Conservation (phyloP, 30 jellyfish, hydroid and myxozoan genomes). For the Mastigias papua region DNA sequence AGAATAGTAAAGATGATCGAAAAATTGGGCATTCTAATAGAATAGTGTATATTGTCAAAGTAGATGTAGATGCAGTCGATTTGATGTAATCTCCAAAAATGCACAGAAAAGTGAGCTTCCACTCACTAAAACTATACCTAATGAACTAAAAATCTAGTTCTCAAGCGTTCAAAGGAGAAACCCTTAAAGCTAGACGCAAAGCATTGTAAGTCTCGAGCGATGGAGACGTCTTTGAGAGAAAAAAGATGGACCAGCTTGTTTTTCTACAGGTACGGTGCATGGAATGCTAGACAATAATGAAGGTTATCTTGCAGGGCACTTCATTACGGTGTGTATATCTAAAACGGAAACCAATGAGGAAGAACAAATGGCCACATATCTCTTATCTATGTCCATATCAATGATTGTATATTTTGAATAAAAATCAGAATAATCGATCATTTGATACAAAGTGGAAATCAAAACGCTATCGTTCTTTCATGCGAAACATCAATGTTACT, state of each 20-base stretch:
- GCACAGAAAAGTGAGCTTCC: no score
- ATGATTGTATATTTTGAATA: not conserved
- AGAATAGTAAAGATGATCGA: not conserved
- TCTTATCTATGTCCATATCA: not conserved
- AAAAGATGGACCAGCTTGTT: not conserved
- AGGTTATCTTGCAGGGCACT: slow-evolving; percentile 12
- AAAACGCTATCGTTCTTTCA: not conserved
- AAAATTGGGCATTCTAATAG: no score
- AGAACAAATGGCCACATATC: slow-evolving; percentile 9
- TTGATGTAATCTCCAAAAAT: no score
- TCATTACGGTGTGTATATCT: slow-evolving; percentile 17
- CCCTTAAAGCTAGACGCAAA: not conserved
- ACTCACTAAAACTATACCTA: no score
- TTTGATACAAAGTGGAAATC: not conserved
- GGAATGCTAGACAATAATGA: not conserved
- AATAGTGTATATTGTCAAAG: no score
- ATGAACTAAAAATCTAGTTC: no score
- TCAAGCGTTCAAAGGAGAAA: not conserved
- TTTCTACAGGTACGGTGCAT: not conserved
- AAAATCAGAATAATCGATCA: not conserved
- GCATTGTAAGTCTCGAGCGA: not conserved
- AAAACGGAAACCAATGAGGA: slow-evolving; percentile 43
- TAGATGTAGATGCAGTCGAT: no score
- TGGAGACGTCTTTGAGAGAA: no score
- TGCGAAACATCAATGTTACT: not conserved